Evolutionary conservation across 1,140 invertebrate genomes (phyloP).

Genomic region (Drosophila punjabiensis): DNA sequence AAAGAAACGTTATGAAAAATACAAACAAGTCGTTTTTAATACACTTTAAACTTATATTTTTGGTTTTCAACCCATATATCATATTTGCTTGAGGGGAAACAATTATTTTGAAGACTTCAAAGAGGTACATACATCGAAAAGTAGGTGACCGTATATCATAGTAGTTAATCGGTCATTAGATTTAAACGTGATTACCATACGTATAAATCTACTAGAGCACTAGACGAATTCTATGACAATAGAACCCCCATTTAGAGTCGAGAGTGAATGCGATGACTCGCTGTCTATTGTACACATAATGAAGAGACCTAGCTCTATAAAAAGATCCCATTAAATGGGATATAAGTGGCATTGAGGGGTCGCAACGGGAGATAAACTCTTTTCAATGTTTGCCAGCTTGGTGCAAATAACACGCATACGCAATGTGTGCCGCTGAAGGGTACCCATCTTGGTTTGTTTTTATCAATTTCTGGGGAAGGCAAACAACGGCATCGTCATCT

Average conservation of each 20-base stretch:
- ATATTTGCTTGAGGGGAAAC: background rate
- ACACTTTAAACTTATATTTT: background rate
- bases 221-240: constrained; percentile 27
- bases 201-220: constrained; percentile 1
- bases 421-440: constrained; percentile 39
- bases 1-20: background rate
- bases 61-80: background rate
- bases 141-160: background rate
- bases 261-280: constrained; percentile 5
- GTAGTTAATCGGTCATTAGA: constrained; percentile 3
- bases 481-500: constrained; percentile 57
- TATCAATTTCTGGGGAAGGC: constrained; percentile 56
- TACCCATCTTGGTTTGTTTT: constrained; percentile 12
- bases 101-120: background rate
- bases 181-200: background rate
- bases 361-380: constrained; percentile 46
- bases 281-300: constrained; percentile 19
- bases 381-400: constrained; percentile 23
- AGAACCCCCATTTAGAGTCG: constrained; percentile 4
- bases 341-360: constrained; percentile 59
- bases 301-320: constrained; percentile 10
- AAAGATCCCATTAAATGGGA: constrained; percentile 25
- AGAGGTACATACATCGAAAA: background rate
- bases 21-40: background rate
- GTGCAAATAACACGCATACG: constrained; percentile 73